Base-by-base conservation (phyloP, 2,113 vertebrate genomes). In the Rostratula benghalensis region DNA sequence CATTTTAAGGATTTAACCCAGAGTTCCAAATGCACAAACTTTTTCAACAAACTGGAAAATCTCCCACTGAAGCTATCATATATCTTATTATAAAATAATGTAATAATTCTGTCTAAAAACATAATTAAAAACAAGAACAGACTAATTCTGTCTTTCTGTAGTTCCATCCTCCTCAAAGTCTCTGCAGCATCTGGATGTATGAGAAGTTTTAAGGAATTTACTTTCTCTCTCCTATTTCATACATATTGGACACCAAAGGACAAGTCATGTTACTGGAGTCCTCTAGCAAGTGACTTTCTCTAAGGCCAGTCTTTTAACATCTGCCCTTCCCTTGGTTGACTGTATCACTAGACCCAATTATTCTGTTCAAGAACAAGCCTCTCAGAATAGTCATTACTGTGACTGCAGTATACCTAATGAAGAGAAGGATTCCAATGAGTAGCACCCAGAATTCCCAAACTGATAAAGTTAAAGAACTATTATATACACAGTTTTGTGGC, bases 301-400 rank as follows among this genome's bases (percentile, higher is more conserved):
- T 56, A 30, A 43, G 30, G 35, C 24, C 87, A 59, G 50, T 45
- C 16, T 12, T 94, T 61, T 74, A 25, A 33, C 10, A 35, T 7
- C 13, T 6, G 1, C 30, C 14, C 20, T 59, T 17, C 13, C 17
- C 18, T 7, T 16, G 7, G 25, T 0, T 63, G 43, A 15, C 37
- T 53, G 11, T 18, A 33, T 19, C 31, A 25, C 39, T 16, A 7
- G 30, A 45, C 1, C 8, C 0, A 0, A 6, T 41, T 1, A 24
- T 0, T 19, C 41, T 70, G 22, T 4, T 57, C 31, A 63, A 37
- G 33, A 81, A 19, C 65, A 77, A 13, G 19, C 1, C 12, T 22
- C 14, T 51, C 27, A 6, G 30, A 21, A 35, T 1, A 51, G 37
- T 39, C 1, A 1, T 3, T 20, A 4, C 1, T 0, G 2, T 19